Conservation (phyloP, 1,140 invertebrate species). For the Pseudoatta argentina region DNA sequence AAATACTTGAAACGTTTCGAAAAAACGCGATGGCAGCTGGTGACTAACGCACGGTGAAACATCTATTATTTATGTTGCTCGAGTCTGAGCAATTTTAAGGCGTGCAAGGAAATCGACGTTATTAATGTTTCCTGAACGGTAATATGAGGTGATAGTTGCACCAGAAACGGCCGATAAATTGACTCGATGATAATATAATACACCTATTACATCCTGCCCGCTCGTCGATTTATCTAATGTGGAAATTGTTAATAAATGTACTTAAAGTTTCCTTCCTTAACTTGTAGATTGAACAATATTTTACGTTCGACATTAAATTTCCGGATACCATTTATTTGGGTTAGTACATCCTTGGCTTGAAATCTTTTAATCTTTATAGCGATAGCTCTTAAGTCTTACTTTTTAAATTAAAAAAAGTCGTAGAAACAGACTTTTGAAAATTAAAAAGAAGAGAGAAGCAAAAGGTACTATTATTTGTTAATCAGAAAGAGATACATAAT, state of each 20-base stretch:
- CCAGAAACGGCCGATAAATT: constrained; percentile 2
- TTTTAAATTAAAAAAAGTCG: background rate
- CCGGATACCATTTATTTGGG: constrained; percentile 19
- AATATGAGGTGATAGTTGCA: constrained; percentile 29
- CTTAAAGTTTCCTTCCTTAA: background rate
- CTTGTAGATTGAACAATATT: background rate
- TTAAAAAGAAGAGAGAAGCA: background rate
- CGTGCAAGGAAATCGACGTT: constrained; percentile 45
- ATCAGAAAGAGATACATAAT: background rate
- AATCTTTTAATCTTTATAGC: background rate
- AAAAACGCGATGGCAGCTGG: constrained; percentile 16
- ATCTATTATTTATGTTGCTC: constrained; percentile 28
- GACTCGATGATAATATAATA: constrained; percentile 39
- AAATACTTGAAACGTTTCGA: constrained; percentile 19
- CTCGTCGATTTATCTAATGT: constrained; percentile 45
- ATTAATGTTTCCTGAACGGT: constrained; percentile 46
- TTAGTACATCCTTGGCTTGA: background rate
- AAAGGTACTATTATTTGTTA: background rate
- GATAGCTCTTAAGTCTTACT: background rate
- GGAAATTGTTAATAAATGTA: constrained; percentile 25
- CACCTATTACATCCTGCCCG: constrained; percentile 42
- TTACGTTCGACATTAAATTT: constrained; percentile 29
- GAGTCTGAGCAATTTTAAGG: background rate
- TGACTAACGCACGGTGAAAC: constrained; percentile 12
- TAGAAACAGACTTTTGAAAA: background rate